Conservation (phyloP, 2,797 vertebrate genomes). For the Macropodus opercularis region DNA sequence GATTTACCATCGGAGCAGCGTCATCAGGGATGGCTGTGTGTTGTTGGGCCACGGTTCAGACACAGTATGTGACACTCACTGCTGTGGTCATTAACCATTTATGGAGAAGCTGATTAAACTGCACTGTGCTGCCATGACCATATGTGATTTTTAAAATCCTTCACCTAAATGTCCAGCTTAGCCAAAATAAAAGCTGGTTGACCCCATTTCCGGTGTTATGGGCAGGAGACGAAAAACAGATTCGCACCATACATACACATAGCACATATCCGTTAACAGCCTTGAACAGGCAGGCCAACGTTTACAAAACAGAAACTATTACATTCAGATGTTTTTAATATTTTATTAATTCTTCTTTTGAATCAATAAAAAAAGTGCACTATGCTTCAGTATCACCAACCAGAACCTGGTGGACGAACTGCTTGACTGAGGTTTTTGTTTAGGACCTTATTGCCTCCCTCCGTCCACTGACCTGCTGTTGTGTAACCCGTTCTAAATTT, state of each 20-base stretch:
- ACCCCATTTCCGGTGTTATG: conserved; percentile 64
- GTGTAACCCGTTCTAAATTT: conserved; percentile 34
- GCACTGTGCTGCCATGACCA: conserved; percentile 8
- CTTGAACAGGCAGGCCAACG: conserved; percentile 10
- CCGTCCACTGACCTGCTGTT: conserved; percentile 19
- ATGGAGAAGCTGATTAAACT: neutral
- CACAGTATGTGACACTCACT: too few species aligned
- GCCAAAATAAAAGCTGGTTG: conserved; percentile 63
- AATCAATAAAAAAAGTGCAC: too few species aligned
- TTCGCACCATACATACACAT: conserved; percentile 40
- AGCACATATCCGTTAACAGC: conserved; percentile 8
- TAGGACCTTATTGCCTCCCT: neutral
- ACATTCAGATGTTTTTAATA: neutral
- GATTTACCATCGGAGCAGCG: conserved; percentile 73
- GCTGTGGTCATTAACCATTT: conserved; percentile 20
- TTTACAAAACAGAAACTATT: too few species aligned
- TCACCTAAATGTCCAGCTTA: conserved; percentile 62
- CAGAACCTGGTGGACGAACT: neutral
- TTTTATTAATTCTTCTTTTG: neutral
- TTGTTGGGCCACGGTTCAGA: conserved; percentile 62
- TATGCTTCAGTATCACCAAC: neutral
- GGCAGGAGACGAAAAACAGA: conserved; percentile 57
- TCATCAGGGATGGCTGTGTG: conserved; percentile 63
- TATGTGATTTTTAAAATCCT: conserved; percentile 47
- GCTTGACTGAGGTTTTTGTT: neutral